A percentile compares a stretch with the other conserved stretches of the same genome.
Evolutionary conservation across 2,113 vertebrate species (phyloP).

Genomic region (Pterocles gutturalis): DNA sequence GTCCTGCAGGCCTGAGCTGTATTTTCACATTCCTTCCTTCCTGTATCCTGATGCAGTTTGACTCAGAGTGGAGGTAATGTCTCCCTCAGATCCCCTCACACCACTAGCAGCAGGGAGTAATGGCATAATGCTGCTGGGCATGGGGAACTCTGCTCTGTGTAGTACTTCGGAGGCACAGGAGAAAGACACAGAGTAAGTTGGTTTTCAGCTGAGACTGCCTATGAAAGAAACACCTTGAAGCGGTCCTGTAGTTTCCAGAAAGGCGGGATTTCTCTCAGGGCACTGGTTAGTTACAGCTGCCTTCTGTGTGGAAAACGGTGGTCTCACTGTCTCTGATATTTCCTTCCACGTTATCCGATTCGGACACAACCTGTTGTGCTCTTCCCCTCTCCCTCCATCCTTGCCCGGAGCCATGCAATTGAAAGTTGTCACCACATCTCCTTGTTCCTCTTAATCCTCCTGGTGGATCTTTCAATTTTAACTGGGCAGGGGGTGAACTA

Average conservation of each 20-base stretch:
- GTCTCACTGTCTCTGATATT: background rate
- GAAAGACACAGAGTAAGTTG: background rate
- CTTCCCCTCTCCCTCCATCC: background rate
- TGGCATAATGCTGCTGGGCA: background rate
- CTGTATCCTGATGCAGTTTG: background rate
- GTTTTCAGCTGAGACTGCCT: background rate
- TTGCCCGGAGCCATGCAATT: background rate
- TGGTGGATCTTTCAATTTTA: background rate
- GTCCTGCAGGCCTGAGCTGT: background rate
- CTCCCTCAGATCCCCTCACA: background rate
- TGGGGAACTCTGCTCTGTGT: background rate
- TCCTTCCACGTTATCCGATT: background rate
- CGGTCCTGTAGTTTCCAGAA: background rate
- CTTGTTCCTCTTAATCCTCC: background rate
- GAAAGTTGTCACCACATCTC: background rate
- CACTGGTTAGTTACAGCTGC: background rate
- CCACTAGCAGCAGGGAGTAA: background rate
- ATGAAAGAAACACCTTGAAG: background rate
- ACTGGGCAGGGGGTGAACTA: background rate
- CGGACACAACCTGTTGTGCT: background rate
- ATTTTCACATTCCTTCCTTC: background rate
- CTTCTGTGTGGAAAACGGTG: background rate
- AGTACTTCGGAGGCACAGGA: background rate
- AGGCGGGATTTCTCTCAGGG: background rate
- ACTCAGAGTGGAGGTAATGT: background rate